Evolutionary conservation across 2,888 invertebrate species (phyloP), one percentile per base, ranked within the genome.

Genomic region (Oasisia sp.): DNA sequence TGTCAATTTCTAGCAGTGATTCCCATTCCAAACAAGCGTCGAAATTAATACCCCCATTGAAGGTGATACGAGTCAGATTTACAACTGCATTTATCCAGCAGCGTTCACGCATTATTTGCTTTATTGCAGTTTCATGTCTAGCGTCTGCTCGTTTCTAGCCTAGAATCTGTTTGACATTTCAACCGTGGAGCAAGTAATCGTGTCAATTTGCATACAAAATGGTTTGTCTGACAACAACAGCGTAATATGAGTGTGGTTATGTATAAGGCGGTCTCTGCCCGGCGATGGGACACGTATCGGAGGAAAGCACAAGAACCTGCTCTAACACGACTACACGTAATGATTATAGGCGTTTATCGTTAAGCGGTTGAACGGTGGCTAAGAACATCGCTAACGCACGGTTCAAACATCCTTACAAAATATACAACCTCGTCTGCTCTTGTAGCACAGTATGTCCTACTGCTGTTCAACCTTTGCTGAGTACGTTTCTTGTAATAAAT

Each of bases 151-250:
- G 74, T 74, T 74, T 74, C 74, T 3, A 74, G 27, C n/a, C 4
- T 19, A n/a, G n/a, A 74, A 74, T 27, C n/a, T 74, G 74, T 74
- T n/a, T 74, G 74, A 74, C 74, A 74, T 74, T 74, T 74, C 74
- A 74, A 19, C 74, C 14, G 50, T 50, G 50, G 50, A 7, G 50
- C 50, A 50, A 50, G 74, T n/a, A 74, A 74, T 74, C 74, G 74
- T n/a, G n/a, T 74, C 74, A 74, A 74, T 74, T 74, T 74, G 74
- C 74, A 74, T 74, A 74, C 74, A 74, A 74, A 50, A 74, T 74
- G 74, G 74, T 74, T n/a, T 74, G n/a, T 74, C 74, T 74, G 74
- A 74, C 74, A 74, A 74, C 74, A 74, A 74, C 74, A 19, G 27
- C 74, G 74, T 74, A 27, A 74, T 74, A 27, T 74, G 74, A 74